Percentiles rank a stretch among this genome's conserved stretches.
Conservation (phyloP, 2,797 vertebrate genomes). For the Chiroxiphia lanceolata region DNA sequence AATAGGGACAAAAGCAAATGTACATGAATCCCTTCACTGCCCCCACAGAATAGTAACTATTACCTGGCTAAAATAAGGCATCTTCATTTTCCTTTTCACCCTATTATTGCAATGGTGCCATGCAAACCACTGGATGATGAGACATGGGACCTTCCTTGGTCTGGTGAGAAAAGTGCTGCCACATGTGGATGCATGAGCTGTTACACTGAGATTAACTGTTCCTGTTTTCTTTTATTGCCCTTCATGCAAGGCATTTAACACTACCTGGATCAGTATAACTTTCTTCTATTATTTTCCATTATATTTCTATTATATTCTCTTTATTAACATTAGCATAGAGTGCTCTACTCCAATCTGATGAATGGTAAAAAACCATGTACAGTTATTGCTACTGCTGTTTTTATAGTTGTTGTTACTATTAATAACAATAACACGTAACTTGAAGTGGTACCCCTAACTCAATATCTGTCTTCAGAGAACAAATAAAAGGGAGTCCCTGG, state of each 20-base stretch:
- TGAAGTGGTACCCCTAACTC: not conserved
- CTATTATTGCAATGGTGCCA: rapidly evolving
- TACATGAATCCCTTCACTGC: not conserved
- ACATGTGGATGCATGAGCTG: not conserved
- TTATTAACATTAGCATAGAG: not conserved
- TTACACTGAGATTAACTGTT: not conserved
- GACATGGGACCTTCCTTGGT: not conserved
- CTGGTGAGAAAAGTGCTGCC: not conserved
- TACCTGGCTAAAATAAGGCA: not conserved
- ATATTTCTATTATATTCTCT: not conserved
- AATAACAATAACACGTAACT: not conserved
- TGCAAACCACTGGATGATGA: not conserved
- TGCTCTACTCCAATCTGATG: not conserved
- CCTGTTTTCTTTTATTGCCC: not conserved
- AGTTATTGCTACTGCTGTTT: not conserved
- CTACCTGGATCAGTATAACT: not conserved
- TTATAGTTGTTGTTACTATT: not conserved
- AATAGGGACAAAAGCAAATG: not conserved
- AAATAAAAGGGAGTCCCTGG: not conserved
- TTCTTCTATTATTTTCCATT: not conserved
- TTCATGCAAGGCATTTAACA: not conserved
- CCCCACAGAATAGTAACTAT: not conserved
- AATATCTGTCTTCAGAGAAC: not conserved
- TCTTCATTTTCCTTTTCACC: not conserved
- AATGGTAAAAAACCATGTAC: not conserved